phyloP scores from a whole-genome alignment of 53 echinoderm and acorn worm species.

The Paracentrotus lividus region DNA sequence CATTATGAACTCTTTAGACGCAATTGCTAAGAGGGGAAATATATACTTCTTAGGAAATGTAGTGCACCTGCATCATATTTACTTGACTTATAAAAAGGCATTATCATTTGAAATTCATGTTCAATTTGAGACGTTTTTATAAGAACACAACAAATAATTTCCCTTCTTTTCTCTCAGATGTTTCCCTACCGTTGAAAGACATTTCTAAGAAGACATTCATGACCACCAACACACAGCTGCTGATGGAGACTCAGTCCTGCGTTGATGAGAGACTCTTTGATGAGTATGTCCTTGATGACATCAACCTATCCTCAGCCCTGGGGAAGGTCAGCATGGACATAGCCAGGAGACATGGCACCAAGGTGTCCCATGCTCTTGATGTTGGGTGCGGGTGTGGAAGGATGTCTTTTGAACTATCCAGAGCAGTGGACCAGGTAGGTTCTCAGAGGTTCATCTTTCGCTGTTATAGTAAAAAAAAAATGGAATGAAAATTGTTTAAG shows the following conservation, averaged over 20 bases:
- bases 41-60: too few relatives aligned
- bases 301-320: conserved; percentile 65
- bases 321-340: neutral
- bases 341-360: conserved; percentile 50
- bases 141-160: too few relatives aligned
- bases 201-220: conserved; percentile 18
- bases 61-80: too few relatives aligned
- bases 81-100: too few relatives aligned
- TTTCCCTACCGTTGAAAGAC: conserved; percentile 7
- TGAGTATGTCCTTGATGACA: conserved; percentile 65
- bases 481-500: too few relatives aligned
- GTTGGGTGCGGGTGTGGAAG: conserved; percentile 86
- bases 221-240: conserved; percentile 79
- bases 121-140: neutral
- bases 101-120: neutral
- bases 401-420: conserved; percentile 83
- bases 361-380: conserved; percentile 66
- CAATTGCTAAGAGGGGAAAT: too few relatives aligned
- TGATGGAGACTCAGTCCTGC: conserved; percentile 54
- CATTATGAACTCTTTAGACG: too few relatives aligned
- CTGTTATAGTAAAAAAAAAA: too few relatives aligned
- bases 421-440: conserved; percentile 67
- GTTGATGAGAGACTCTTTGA: conserved; percentile 49
- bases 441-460: too few relatives aligned
- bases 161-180: neutral